These are phyloP conservation scores for Dromius quadrimaculatus DNA, from an alignment of 2,888 invertebrate genomes.

Conservation along the genomic window DNA sequence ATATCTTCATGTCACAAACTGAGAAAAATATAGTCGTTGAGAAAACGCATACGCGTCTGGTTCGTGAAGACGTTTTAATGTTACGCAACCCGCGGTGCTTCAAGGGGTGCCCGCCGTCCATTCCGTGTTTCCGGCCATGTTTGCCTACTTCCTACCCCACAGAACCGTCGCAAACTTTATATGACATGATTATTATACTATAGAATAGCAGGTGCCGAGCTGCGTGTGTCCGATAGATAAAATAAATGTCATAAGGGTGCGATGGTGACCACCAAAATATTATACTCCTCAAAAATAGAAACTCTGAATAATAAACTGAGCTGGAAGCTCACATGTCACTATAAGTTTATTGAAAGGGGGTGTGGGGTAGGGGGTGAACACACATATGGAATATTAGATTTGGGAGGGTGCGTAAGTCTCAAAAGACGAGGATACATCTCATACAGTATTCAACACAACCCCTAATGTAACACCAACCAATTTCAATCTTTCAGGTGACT, in stretches of 20 bases:
- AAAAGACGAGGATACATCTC: slow-evolving; percentile 18
- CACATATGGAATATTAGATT: slow-evolving; percentile 35
- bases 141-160: slow-evolving; percentile 2
- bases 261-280: slow-evolving; percentile 18
- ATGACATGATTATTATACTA: slow-evolving; percentile 66
- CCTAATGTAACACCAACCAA: slow-evolving; percentile 45
- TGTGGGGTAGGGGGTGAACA: not conserved
- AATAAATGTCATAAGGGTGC: slow-evolving; percentile 45
- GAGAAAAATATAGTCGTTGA: slow-evolving; percentile 28
- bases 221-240: slow-evolving; percentile 47
- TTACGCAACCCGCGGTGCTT: slow-evolving; percentile 30
- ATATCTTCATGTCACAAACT: slow-evolving; percentile 4
- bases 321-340: slow-evolving; percentile 9
- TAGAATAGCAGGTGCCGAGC: slow-evolving; percentile 63
- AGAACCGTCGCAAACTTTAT: slow-evolving; percentile 60
- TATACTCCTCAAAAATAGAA: not conserved
- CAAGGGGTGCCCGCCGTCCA: slow-evolving; percentile 7
- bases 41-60: slow-evolving; percentile 19
- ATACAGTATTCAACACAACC: slow-evolving; percentile 45
- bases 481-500: too few relatives aligned
- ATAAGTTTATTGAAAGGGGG: not conserved
- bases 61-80: slow-evolving; percentile 53
- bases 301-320: not conserved
- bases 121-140: not conserved
- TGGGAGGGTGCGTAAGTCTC: not conserved